Evolutionary conservation across 2,113 vertebrate genomes (phyloP).

Genomic region (Callospermophilus lateralis): DNA sequence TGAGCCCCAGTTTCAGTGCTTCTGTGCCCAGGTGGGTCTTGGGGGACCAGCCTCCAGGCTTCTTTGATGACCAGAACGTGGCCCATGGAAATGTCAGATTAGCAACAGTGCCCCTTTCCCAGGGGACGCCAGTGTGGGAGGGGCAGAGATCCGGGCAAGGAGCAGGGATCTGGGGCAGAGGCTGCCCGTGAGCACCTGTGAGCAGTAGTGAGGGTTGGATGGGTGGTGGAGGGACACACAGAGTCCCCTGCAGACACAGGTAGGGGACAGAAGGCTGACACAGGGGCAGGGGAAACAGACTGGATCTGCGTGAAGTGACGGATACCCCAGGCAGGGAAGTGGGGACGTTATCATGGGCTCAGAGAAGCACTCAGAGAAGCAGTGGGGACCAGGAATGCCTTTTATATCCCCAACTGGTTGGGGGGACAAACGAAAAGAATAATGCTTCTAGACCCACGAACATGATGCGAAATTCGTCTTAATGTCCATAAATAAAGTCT

Average conservation of each 20-base stretch:
- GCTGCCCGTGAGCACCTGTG: no score
- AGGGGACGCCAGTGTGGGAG: neutral
- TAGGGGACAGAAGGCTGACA: neutral
- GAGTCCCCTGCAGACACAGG: neutral
- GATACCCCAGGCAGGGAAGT: neutral
- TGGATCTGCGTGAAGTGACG: neutral
- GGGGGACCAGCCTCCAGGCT: neutral
- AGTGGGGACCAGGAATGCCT: neutral
- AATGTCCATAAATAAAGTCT: conserved; percentile 55
- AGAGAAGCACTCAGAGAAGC: neutral
- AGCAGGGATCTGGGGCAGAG: neutral
- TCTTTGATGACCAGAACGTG: neutral
- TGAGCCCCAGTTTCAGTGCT: neutral
- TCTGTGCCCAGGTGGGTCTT: neutral
- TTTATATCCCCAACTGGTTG: neutral
- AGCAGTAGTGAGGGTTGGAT: neutral
- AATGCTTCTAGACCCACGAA: neutral
- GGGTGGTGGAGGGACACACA: neutral
- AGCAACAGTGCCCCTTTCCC: neutral
- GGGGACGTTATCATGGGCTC: no score
- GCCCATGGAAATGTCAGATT: neutral
- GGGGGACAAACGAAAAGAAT: neutral
- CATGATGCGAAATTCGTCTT: conserved; percentile 10
- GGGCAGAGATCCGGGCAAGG: neutral
- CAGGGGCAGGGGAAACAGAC: neutral